These are phyloP conservation scores for Phycodurus eques DNA, from an alignment of 2,113 vertebrate species.

Conservation along the genomic window DNA sequence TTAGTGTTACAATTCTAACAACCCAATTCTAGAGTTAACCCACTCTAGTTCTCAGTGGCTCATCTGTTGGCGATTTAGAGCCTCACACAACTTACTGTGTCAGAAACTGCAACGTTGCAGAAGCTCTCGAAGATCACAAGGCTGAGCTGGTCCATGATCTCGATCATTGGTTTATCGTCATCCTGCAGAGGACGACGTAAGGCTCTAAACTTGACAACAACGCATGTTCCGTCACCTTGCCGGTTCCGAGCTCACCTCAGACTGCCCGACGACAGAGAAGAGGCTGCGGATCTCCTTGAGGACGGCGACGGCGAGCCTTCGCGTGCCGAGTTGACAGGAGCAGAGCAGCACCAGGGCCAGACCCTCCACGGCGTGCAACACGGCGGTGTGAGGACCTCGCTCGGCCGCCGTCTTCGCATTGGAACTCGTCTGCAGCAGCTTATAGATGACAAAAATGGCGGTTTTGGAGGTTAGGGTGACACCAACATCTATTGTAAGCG, in stretches of 20 bases:
- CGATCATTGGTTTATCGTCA: slow-evolving; percentile 95
- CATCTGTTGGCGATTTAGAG: not conserved
- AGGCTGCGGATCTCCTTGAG: slow-evolving; percentile 90
- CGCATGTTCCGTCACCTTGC: not conserved
- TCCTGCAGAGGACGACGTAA: slow-evolving; percentile 72
- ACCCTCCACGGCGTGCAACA: slow-evolving; percentile 88
- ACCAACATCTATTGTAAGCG: no score
- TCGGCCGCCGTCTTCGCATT: slow-evolving; percentile 76
- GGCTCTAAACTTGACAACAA: not conserved
- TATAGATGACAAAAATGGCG: not conserved
- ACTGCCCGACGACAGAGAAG: slow-evolving; percentile 85
- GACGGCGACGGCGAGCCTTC: slow-evolving; percentile 86
- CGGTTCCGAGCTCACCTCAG: slow-evolving; percentile 79
- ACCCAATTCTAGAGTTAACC: no score
- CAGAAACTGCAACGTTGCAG: slow-evolving; percentile 87
- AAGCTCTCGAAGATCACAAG: slow-evolving; percentile 91
- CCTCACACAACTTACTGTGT: slow-evolving; percentile 80
- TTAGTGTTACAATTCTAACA: no score
- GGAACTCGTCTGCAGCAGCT: slow-evolving; percentile 79
- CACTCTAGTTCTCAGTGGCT: no score
- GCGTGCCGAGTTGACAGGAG: slow-evolving; percentile 89
- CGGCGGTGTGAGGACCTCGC: slow-evolving; percentile 81
- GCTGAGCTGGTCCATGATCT: slow-evolving; percentile 96
- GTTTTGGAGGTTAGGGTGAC: no score
- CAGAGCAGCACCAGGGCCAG: slow-evolving; percentile 90